These are phyloP conservation scores for Meteorus cinctellus DNA, from an alignment of 2,888 invertebrate species.

Conservation along the genomic window DNA sequence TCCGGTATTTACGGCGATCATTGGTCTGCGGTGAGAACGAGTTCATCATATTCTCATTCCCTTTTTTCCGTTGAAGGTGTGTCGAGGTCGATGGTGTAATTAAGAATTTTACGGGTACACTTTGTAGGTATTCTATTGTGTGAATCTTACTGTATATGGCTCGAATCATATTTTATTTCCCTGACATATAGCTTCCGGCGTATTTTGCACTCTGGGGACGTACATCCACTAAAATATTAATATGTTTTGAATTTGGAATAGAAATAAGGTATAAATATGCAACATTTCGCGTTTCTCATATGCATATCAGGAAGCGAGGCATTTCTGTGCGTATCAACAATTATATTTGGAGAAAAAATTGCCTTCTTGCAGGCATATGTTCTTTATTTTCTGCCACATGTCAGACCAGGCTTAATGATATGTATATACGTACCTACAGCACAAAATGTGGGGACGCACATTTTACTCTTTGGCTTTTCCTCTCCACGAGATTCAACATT, in stretches of 20 bases:
- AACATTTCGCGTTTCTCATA: no score
- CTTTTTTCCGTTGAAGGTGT: constrained; percentile 15
- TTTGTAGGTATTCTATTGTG: neutral
- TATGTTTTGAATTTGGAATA: no score
- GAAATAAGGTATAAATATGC: no score
- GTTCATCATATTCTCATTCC: neutral
- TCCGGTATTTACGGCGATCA: neutral
- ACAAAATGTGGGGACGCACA: neutral
- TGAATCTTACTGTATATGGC: neutral
- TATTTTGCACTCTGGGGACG: no score
- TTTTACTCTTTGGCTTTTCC: neutral
- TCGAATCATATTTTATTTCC: constrained; percentile 10
- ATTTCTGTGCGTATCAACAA: no score
- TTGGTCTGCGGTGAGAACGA: neutral
- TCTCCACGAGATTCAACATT: neutral
- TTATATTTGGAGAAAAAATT: neutral
- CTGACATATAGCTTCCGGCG: neutral
- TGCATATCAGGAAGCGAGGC: no score
- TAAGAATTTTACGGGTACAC: neutral
- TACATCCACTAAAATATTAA: no score
- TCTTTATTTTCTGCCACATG: neutral
- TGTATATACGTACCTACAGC: constrained; percentile 4
- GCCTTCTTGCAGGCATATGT: neutral
- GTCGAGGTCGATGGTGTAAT: constrained; percentile 32
- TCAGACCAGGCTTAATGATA: neutral